A percentile compares a stretch with the other conserved stretches of the same genome.
These are phyloP conservation scores for Struthio camelus DNA, from an alignment of 2,113 vertebrate species.

Conservation along the genomic window DNA sequence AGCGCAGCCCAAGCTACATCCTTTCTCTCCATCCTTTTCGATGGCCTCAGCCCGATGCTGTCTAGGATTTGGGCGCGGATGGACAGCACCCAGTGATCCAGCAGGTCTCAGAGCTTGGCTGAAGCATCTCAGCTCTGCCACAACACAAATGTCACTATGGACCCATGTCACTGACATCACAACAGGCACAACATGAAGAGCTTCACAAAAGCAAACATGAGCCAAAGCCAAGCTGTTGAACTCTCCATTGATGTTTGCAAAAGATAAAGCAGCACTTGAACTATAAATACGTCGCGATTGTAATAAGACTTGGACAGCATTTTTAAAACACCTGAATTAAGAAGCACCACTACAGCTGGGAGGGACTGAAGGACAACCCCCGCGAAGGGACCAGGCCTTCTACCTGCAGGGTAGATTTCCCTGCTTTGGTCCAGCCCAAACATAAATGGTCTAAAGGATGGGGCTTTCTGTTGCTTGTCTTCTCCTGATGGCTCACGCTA, in stretches of 20 bases:
- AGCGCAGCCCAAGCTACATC: background rate
- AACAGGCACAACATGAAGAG: background rate
- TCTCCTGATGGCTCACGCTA: background rate
- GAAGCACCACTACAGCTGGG: background rate
- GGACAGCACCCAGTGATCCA: background rate
- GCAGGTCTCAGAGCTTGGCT: background rate
- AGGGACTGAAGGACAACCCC: background rate
- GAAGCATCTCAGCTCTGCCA: background rate
- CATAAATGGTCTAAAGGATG: background rate
- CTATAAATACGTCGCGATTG: background rate
- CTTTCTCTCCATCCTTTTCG: background rate
- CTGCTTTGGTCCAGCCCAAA: background rate
- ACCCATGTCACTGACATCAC: background rate
- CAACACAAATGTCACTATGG: background rate
- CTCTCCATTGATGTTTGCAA: background rate
- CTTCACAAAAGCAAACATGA: background rate
- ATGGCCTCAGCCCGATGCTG: background rate
- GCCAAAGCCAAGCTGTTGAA: background rate
- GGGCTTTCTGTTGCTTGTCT: background rate
- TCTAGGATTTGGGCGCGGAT: background rate
- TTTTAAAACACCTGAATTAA: background rate
- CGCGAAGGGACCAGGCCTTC: background rate
- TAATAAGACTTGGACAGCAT: background rate
- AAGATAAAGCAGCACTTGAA: background rate
- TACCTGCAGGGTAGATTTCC: background rate